These are phyloP conservation scores for Heteractis magnifica DNA, from an alignment of 92 coral and sea anemone species.

Conservation along the genomic window DNA sequence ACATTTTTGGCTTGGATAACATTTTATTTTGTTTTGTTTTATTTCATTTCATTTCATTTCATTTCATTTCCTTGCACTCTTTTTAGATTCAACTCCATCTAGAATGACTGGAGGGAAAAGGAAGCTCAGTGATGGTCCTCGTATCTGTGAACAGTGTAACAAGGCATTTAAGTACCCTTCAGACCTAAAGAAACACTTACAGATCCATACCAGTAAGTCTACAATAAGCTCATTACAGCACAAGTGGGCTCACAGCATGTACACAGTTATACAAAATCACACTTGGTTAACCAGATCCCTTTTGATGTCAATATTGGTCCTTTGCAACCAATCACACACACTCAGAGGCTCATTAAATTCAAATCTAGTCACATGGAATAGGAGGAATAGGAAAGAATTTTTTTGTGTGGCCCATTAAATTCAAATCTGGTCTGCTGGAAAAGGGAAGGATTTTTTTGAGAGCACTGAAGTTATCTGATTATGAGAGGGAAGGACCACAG, in stretches of 20 bases:
- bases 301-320: too few species aligned
- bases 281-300: too few species aligned
- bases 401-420: too few species aligned
- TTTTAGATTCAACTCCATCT: slow-evolving; percentile 36
- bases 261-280: background rate
- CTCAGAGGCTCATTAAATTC: too few species aligned
- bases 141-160: slow-evolving; percentile 94
- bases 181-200: slow-evolving; percentile 96
- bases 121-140: slow-evolving; percentile 95
- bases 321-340: too few species aligned
- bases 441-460: too few species aligned
- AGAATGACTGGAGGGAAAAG: slow-evolving; percentile 76
- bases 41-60: background rate
- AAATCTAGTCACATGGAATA: too few species aligned
- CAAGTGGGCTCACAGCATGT: background rate
- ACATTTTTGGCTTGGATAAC: too few species aligned
- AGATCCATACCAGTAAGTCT: slow-evolving; percentile 92
- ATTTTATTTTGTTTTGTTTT: background rate
- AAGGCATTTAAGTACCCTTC: slow-evolving; percentile 98
- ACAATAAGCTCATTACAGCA: background rate
- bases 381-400: too few species aligned
- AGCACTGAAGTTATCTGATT: too few species aligned
- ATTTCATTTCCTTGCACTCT: background rate
- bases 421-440: too few species aligned
- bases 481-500: too few species aligned